Conservation (phyloP, 1,140 invertebrate genomes). For the Anthonomus grandis region DNA sequence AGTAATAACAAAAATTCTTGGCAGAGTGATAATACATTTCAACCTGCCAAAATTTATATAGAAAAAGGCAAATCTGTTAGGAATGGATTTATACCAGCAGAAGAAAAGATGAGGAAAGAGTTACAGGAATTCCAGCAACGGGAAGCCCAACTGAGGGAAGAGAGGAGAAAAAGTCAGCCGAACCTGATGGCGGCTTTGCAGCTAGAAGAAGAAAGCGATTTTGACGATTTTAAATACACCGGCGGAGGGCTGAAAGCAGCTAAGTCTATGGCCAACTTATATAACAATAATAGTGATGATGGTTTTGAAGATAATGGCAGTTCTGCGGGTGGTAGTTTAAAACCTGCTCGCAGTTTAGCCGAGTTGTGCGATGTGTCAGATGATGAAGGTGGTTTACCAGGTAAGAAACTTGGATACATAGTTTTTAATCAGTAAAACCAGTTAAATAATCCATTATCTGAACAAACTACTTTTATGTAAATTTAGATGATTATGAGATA, state of each 20-base stretch:
- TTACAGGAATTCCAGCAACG: slow-evolving; percentile 41
- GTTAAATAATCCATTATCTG: no score
- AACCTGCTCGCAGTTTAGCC: slow-evolving; percentile 41
- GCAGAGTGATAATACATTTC: slow-evolving; percentile 27
- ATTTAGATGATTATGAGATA: no score
- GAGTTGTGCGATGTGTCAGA: slow-evolving; percentile 44
- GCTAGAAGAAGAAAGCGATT: slow-evolving; percentile 29
- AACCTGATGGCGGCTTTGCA: slow-evolving; percentile 38
- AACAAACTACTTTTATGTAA: no score
- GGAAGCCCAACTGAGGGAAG: slow-evolving; percentile 40
- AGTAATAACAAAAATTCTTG: slow-evolving; percentile 23
- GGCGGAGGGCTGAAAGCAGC: slow-evolving; percentile 32
- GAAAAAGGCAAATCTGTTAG: slow-evolving; percentile 37
- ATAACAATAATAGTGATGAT: slow-evolving; percentile 31
- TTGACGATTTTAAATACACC: slow-evolving; percentile 6
- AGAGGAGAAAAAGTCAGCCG: slow-evolving; percentile 42
- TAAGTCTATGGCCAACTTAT: slow-evolving; percentile 41
- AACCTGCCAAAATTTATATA: slow-evolving; percentile 36
- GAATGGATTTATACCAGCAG: slow-evolving; percentile 43
- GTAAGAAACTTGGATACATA: slow-evolving; percentile 17
- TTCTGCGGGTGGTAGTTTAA: slow-evolving; percentile 37
- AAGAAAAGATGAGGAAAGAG: slow-evolving; percentile 44
- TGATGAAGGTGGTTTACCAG: slow-evolving; percentile 40
- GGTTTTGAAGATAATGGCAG: slow-evolving; percentile 27
- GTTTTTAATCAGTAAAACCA: no score